Percentiles rank a stretch among this genome's conserved stretches.
phyloP scores from a whole-genome alignment of 1,140 invertebrate genomes.

The Platyscapa corneri region DNA sequence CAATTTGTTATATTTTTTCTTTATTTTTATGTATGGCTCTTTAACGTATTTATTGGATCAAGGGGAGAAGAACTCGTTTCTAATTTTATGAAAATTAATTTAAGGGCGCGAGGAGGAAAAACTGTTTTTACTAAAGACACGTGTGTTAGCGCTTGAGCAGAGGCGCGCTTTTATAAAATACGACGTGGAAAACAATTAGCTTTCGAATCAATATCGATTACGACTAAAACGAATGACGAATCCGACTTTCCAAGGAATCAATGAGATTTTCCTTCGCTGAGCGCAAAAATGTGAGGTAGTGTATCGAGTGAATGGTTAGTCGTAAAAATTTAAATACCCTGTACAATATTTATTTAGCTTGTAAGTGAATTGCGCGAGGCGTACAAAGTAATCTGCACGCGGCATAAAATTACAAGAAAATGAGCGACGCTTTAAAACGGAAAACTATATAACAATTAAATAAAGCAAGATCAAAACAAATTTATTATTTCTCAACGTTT shows the following conservation, averaged over 20 bases:
- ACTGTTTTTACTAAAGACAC: constrained; percentile 2
- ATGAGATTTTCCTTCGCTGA: constrained; percentile 38
- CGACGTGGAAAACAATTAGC: background rate
- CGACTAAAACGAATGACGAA: background rate
- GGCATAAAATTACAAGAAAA: background rate
- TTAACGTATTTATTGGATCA: background rate
- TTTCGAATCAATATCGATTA: background rate
- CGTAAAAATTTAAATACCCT: constrained; percentile 55
- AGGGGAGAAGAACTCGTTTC: constrained; percentile 7
- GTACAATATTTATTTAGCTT: constrained; percentile 68
- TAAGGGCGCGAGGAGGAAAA: background rate
- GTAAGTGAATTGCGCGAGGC: constrained; percentile 44
- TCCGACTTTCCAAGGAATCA: constrained; percentile 3
- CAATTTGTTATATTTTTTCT: constrained; percentile 16
- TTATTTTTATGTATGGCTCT: constrained; percentile 20
- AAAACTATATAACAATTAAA: constrained; percentile 6
- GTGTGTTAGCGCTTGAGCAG: background rate
- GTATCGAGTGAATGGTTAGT: constrained; percentile 39
- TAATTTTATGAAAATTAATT: constrained; percentile 42
- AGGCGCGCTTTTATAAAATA: background rate
- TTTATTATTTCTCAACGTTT: constrained; percentile 13
- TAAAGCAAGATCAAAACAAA: constrained; percentile 15
- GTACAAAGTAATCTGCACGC: constrained; percentile 6
- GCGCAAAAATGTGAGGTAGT: background rate
- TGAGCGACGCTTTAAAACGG: constrained; percentile 12